Base-by-base conservation (phyloP, 2,113 vertebrate genomes). In the Crypturellus undulatus region DNA sequence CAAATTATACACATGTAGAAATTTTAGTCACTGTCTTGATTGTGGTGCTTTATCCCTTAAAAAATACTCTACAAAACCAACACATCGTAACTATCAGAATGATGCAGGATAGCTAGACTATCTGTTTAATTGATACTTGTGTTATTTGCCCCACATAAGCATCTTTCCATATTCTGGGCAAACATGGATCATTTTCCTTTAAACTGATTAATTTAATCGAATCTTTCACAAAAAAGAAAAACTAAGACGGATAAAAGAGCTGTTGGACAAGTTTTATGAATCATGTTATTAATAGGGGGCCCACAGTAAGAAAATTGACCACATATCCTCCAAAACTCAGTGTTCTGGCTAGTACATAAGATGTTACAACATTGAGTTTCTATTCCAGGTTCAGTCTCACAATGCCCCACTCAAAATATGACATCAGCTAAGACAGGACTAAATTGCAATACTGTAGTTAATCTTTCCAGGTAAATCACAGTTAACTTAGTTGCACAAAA, bases 31-130 rank as follows among this genome's bases (percentile, higher is more conserved):
- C 11, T 51, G 32, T 65, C 67, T 67, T 72, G 7, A 78, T 47
- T 62, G 52, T 16, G 24, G 9, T 3, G 2, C 38, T 51, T 8
- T 49, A 8, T 1, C 6, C 2, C 20, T 59, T 16, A 42, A 9
- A 6, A 40, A 71, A 24, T 6, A 4, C 32, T 77, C 21, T 9
- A 40, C 52, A 77, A 56, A 85, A 79, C 49, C 49, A 52, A 56
- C 17, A 64, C 17, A 25, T 20, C 28, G 11, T 49, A 49, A 47
- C 34, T 22, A 40, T 24, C 42, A 54, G 18, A 79, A 47, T 11
- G 6, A 56, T 62, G 45, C 45, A 38, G 8, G 51, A n/a, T 42
- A 90, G 26, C 36, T 51, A 7, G 28, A 58, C 54, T 4, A 47
- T 19, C 30, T 72, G 59, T 25, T 51, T 65, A 87, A 32, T 4